phyloP scores from a whole-genome alignment of 2,888 invertebrate species.

The Bombylius major region DNA sequence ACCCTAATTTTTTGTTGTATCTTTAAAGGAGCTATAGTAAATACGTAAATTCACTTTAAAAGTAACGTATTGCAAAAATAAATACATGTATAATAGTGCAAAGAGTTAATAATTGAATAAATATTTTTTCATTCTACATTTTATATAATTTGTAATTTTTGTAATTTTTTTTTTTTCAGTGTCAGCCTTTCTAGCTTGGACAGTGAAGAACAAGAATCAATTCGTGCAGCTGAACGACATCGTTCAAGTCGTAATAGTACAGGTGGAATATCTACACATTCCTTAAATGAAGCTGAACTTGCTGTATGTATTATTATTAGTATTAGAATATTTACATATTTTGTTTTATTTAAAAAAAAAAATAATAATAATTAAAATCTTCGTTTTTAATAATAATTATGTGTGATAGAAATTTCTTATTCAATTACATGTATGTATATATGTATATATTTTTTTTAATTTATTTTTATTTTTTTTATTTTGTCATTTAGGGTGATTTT shows the following conservation, averaged over 20 bases:
- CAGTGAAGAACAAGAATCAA: constrained; percentile 67
- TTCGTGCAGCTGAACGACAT: constrained; percentile 38
- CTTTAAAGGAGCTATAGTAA: no score
- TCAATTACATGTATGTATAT: constrained; percentile 1
- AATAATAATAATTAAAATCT: neutral
- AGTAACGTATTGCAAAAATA: no score
- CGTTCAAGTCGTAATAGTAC: constrained; percentile 40
- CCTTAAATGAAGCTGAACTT: constrained; percentile 76
- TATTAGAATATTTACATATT: neutral
- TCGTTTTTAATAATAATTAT: no score
- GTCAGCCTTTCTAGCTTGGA: constrained; percentile 70
- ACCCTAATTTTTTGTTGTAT: no score
- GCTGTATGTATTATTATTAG: constrained; percentile 59
- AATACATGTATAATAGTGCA: no score
- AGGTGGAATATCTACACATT: constrained; percentile 56
- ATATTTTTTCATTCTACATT: no score
- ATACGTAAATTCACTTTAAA: no score
- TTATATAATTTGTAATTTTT: constrained; percentile 13
- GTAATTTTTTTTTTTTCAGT: constrained; percentile 32
- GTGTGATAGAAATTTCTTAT: no score
- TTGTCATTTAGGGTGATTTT: constrained; percentile 26
- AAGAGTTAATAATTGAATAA: no score
- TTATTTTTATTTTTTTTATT: neutral
- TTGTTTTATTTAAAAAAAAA: neutral
- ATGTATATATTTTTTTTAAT: no score